Evolutionary conservation across 2,113 vertebrate genomes (phyloP).

Genomic region (Alosa alosa): DNA sequence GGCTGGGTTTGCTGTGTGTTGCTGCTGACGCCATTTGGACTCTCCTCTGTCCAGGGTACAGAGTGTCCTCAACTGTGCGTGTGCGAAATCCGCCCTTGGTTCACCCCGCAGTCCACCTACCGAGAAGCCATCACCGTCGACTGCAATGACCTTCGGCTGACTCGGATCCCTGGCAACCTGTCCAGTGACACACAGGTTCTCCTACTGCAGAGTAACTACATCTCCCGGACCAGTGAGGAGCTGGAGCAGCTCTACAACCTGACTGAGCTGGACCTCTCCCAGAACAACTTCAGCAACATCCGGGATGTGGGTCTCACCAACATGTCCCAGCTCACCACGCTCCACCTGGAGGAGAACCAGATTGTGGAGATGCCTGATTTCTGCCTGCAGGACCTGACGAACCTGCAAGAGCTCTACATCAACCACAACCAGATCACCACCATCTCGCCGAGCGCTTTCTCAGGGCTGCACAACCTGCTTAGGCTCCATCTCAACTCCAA

Average conservation of each 20-base stretch:
- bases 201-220: slow-evolving; percentile 96
- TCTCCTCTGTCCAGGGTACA: slow-evolving; percentile 73
- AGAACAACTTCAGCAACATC: slow-evolving; percentile 94
- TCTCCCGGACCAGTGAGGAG: slow-evolving; percentile 85
- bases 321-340: slow-evolving; percentile 91
- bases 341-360: slow-evolving; percentile 97
- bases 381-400: slow-evolving; percentile 89
- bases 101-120: slow-evolving; percentile 97
- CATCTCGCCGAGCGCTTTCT: slow-evolving; percentile 90
- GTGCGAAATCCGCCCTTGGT: slow-evolving; percentile 96
- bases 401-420: slow-evolving; percentile 95
- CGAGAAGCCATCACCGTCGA: slow-evolving; percentile 95
- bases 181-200: slow-evolving; percentile 97
- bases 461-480: slow-evolving; percentile 85
- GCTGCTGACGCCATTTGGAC: slow-evolving; percentile 67
- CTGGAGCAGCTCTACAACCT: slow-evolving; percentile 93
- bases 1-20: slow-evolving; percentile 74
- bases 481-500: slow-evolving; percentile 97
- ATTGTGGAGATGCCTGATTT: slow-evolving; percentile 90
- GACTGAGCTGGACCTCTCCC: slow-evolving; percentile 94
- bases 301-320: slow-evolving; percentile 88
- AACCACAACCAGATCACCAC: slow-evolving; percentile 96
- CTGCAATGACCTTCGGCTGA: slow-evolving; percentile 94
- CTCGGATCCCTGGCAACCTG: slow-evolving; percentile 90
- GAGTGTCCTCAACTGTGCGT: slow-evolving; percentile 96